These are phyloP conservation scores for Echinometra lucunter DNA, from an alignment of 53 echinoderm and acorn worm genomes.

Conservation along the genomic window DNA sequence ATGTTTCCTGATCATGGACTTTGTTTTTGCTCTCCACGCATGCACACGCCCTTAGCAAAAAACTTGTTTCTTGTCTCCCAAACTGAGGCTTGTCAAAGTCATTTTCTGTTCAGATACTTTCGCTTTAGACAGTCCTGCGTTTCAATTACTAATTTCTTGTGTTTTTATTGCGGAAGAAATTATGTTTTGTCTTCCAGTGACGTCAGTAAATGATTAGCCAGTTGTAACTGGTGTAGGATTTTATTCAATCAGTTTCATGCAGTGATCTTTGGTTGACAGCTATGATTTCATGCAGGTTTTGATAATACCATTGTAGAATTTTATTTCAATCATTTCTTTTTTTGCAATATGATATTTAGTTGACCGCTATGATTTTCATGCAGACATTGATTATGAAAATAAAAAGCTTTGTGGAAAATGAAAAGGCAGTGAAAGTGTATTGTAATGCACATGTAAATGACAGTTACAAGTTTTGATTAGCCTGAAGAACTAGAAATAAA, in stretches of 20 bases:
- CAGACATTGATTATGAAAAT: not conserved
- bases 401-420: not conserved
- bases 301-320: too few species aligned
- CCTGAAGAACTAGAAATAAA: too few species aligned
- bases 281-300: too few species aligned
- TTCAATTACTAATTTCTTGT: conserved; percentile 25
- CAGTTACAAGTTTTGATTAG: too few species aligned
- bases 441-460: too few species aligned
- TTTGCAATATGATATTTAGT: too few species aligned
- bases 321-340: too few species aligned
- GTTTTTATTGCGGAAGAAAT: not conserved
- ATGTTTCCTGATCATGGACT: not conserved
- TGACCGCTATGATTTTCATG: not conserved
- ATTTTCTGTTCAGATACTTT: conserved; percentile 27
- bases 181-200: not conserved
- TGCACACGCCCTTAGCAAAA: not conserved
- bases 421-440: not conserved
- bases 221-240: not conserved
- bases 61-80: not conserved
- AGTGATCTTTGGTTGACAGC: too few species aligned
- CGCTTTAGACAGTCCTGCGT: not conserved
- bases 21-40: conserved; percentile 33
- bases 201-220: not conserved
- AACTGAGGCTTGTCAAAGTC: conserved; percentile 17
- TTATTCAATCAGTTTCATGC: not conserved